phyloP scores from a whole-genome alignment of 2,797 vertebrate genomes.

The Thamnophis elegans region DNA sequence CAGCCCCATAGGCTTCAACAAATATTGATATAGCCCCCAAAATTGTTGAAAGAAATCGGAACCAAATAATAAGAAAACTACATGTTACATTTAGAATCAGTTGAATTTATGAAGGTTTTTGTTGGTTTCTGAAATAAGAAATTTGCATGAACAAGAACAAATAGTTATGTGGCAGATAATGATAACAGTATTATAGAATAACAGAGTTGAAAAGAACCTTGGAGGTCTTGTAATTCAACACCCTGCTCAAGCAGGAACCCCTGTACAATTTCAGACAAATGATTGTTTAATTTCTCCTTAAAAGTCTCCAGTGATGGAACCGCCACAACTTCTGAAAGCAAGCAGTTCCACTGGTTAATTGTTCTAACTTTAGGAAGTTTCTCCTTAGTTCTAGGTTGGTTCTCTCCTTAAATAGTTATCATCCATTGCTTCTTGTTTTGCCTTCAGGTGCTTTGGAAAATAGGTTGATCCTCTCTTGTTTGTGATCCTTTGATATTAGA shows the following conservation, averaged over 20 bases:
- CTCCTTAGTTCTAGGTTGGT: background rate
- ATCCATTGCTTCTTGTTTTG: background rate
- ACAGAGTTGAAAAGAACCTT: background rate
- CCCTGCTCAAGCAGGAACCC: background rate
- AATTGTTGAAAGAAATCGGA: background rate
- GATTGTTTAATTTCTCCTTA: background rate
- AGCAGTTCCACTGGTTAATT: background rate
- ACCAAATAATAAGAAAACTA: background rate
- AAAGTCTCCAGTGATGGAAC: background rate
- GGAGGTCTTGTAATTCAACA: background rate
- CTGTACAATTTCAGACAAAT: background rate
- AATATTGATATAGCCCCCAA: too few relatives aligned
- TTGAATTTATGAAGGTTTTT: background rate
- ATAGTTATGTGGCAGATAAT: background rate
- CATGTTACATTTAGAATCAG: background rate
- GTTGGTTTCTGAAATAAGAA: background rate
- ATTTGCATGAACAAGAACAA: background rate
- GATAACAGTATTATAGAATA: background rate
- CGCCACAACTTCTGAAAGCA: background rate
- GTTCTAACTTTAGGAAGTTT: background rate
- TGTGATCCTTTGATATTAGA: background rate
- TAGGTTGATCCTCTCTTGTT: background rate
- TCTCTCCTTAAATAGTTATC: background rate
- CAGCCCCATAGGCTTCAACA: background rate
- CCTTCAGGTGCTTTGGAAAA: background rate